Evolutionary conservation across 2,113 vertebrate genomes (phyloP).

Genomic region (Hystrix brachyura): DNA sequence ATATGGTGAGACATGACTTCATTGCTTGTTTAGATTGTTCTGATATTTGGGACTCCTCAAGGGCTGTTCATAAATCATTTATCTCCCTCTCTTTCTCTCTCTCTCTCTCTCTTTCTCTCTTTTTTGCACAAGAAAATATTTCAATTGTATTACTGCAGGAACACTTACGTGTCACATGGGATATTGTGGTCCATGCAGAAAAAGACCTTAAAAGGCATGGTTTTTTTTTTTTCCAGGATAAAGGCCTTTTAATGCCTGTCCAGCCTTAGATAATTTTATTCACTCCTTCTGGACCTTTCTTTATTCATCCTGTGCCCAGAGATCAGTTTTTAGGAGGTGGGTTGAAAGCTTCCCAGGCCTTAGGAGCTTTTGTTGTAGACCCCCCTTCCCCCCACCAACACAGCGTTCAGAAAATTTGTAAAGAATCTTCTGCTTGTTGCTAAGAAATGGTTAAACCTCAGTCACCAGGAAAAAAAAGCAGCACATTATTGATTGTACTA

Average conservation of each 20-base stretch:
- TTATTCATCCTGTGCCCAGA: slow-evolving; percentile 97
- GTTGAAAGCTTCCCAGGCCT: slow-evolving; percentile 99
- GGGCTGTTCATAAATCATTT: slow-evolving; percentile 95
- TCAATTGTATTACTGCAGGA: slow-evolving; percentile 91
- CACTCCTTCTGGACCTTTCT: slow-evolving; percentile 95
- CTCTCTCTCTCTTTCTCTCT: slow-evolving; percentile 84
- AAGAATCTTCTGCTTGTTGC: slow-evolving; percentile 94
- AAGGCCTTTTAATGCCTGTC: slow-evolving; percentile 99
- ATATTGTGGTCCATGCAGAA: slow-evolving; percentile 92
- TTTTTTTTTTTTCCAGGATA: slow-evolving; percentile 90
- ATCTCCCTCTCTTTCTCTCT: slow-evolving; percentile 77
- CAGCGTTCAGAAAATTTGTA: slow-evolving; percentile 91
- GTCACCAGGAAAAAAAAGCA: slow-evolving; percentile 88
- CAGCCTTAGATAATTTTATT: slow-evolving; percentile 99
- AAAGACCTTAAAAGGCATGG: slow-evolving; percentile 94
- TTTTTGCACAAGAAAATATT: slow-evolving; percentile 90
- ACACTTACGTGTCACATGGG: slow-evolving; percentile 88
- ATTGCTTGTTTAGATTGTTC: slow-evolving; percentile 94
- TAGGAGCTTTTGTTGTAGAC: slow-evolving; percentile 95
- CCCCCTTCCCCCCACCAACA: slow-evolving; percentile 79
- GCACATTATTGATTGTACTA: slow-evolving; percentile 94
- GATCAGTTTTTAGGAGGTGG: slow-evolving; percentile 98
- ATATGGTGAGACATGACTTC: slow-evolving; percentile 93
- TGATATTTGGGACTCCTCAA: slow-evolving; percentile 93
- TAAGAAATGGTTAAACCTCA: slow-evolving; percentile 95